Evolutionary conservation across 2,797 vertebrate species (phyloP).

Genomic region (Liasis olivaceus): DNA sequence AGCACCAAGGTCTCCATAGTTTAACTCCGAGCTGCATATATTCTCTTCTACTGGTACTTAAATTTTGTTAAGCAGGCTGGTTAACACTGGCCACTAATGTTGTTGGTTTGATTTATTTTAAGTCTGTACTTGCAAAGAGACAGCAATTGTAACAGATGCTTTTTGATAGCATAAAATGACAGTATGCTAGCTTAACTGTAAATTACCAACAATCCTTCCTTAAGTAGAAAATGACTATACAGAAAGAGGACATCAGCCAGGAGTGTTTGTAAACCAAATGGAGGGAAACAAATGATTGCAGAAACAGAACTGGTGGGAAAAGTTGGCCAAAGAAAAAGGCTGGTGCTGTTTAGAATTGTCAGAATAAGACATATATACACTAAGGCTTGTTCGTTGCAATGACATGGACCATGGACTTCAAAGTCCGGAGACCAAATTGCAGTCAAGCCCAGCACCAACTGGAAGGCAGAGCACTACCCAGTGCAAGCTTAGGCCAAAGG

Average conservation of each 20-base stretch:
- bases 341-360: background rate
- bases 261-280: constrained; percentile 67
- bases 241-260: constrained; percentile 65
- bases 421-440: background rate
- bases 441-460: background rate
- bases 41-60: no score
- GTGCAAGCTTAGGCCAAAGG: background rate
- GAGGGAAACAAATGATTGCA: constrained; percentile 67
- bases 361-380: background rate
- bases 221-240: constrained; percentile 67
- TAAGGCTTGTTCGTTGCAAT: background rate
- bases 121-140: constrained; percentile 40
- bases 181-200: constrained; percentile 63
- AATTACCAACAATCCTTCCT: constrained; percentile 71
- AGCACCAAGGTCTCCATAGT: no score
- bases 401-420: background rate
- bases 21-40: no score
- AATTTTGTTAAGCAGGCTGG: constrained; percentile 4
- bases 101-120: constrained; percentile 47
- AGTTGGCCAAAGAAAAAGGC: background rate
- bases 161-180: constrained; percentile 67
- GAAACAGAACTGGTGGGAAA: background rate
- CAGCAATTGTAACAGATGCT: constrained; percentile 63
- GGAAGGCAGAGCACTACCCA: background rate
- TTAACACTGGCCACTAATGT: constrained; percentile 26